These are phyloP conservation scores for Vesta saturnalis DNA, from an alignment of 2,888 invertebrate genomes.

Conservation along the genomic window DNA sequence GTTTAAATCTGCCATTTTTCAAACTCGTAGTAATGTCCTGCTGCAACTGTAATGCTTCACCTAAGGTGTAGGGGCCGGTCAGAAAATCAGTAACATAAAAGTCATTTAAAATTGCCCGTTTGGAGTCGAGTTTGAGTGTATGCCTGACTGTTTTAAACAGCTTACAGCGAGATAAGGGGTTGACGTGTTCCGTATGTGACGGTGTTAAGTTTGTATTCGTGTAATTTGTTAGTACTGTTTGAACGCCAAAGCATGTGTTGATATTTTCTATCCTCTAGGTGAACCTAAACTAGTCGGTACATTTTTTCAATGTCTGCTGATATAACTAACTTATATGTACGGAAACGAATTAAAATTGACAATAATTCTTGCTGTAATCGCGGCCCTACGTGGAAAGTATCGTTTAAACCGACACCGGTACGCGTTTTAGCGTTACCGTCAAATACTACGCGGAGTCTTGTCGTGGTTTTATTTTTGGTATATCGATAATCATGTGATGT, in stretches of 20 bases:
- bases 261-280: no score
- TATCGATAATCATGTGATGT: background rate
- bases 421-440: background rate
- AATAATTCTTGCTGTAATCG: slow-evolving; percentile 1
- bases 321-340: no score
- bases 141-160: background rate
- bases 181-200: background rate
- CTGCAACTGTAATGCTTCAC: background rate
- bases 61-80: background rate
- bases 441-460: background rate
- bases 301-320: no score
- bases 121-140: background rate
- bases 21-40: background rate
- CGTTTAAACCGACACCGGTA: background rate
- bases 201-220: background rate
- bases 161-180: background rate
- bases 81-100: background rate
- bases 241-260: no score
- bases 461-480: background rate
- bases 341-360: no score
- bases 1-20: background rate
- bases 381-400: background rate
- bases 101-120: background rate
- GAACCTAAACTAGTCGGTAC: no score
- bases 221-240: background rate